A percentile compares a stretch with the other conserved stretches of the same genome.
Evolutionary conservation across 2,113 vertebrate species (phyloP).

Genomic region (Elephantulus edwardii): DNA sequence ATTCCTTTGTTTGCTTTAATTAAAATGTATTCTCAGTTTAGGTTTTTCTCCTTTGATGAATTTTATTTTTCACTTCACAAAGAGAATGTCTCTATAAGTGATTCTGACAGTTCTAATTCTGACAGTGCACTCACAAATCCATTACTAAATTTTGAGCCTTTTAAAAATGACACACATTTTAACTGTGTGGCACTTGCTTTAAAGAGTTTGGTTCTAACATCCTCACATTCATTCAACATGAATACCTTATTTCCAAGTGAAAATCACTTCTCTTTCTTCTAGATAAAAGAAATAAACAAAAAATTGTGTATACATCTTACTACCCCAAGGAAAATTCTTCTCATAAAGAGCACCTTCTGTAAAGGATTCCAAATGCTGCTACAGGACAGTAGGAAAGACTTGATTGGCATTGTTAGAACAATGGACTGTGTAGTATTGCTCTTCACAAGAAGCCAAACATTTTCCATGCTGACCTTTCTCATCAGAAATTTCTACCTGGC

Average conservation of each 20-base stretch:
- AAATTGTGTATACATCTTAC: neutral
- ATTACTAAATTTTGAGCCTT: slow-evolving; percentile 13
- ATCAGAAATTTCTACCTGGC: slow-evolving; percentile 25
- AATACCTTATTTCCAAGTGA: neutral
- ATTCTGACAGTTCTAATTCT: slow-evolving; percentile 18
- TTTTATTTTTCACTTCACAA: slow-evolving; percentile 1
- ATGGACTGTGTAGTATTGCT: neutral
- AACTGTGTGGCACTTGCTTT: neutral
- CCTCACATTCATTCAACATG: too few relatives aligned
- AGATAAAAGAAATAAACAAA: neutral
- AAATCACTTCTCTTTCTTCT: slow-evolving; percentile 27
- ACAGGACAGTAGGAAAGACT: fast-evolving
- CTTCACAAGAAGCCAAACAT: neutral
- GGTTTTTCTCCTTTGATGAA: neutral
- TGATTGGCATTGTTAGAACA: neutral
- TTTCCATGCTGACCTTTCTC: neutral
- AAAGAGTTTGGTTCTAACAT: neutral
- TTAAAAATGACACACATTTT: neutral
- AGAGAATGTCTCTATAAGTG: neutral
- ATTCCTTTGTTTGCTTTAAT: slow-evolving; percentile 3
- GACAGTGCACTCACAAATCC: neutral
- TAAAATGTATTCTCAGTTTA: neutral
- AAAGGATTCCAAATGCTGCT: neutral
- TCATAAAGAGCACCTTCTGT: neutral
- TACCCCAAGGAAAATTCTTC: neutral